phyloP scores from a whole-genome alignment of 2,888 invertebrate genomes.

The Ferdinandea cuprea region DNA sequence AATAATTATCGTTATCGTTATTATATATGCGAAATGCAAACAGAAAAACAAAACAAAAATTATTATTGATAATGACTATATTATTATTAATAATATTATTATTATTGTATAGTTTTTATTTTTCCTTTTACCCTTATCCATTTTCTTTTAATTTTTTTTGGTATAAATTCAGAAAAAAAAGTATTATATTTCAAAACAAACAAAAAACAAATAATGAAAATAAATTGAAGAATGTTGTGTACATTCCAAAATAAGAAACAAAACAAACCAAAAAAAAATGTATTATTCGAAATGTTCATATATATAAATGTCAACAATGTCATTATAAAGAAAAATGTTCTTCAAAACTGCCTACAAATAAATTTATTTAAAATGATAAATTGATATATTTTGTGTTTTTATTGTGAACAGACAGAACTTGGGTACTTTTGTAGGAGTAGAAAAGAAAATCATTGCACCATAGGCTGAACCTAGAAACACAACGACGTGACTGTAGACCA shows the following conservation, averaged over 20 bases:
- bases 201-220: too few species aligned
- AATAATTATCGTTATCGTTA: conserved; percentile 68
- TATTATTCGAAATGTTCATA: conserved; percentile 80
- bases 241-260: conserved; percentile 61
- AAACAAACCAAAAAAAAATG: conserved; percentile 58
- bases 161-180: conserved; percentile 59
- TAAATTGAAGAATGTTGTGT: conserved; percentile 68
- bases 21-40: conserved; percentile 58
- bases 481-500: too few species aligned
- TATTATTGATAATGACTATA: conserved; percentile 72
- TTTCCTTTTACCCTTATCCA: conserved; percentile 26
- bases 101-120: conserved; percentile 70
- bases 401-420: not conserved
- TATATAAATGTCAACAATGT: conserved; percentile 81
- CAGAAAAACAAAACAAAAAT: too few species aligned
- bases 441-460: too few species aligned
- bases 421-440: too few species aligned
- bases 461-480: too few species aligned
- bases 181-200: conserved; percentile 54
- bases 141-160: conserved; percentile 44
- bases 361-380: conserved; percentile 77
- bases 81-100: conserved; percentile 67
- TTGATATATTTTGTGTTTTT: conserved; percentile 43
- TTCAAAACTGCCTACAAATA: conserved; percentile 83
- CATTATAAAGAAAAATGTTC: conserved; percentile 82